Evolutionary conservation across 64 coral and sea anemone species (phyloP), one percentile per base, ranked within the genome.

Genomic region (Catalaphyllia jardinei): DNA sequence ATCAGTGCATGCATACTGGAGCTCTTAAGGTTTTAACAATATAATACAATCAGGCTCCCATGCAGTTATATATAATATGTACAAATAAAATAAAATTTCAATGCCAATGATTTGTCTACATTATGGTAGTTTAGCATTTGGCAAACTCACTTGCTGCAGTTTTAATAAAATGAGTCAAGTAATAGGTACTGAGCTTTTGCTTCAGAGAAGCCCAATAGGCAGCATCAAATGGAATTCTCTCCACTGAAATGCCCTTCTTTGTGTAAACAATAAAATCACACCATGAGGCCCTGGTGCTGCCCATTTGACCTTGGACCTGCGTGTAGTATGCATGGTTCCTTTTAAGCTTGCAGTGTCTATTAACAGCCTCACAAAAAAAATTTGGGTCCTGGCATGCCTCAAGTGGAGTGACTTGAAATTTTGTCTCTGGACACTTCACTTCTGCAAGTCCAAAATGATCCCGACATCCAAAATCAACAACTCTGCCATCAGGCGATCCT

Each of bases 221-320:
- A 46, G 39, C 39, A 46, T 46, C 39, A 46, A 46, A 46, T 6
- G 39, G 39, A 8, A 4, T 46, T 8, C 39, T 46, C 6, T 46
- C 39, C 39, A 46, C 39, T 46, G 39, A 46, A 46, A 46, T 46
- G 16, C 52, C 86, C 74, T 88, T 88, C 15, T 52, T 77, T 20
- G 86, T 88, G 57, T 88, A 77, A 28, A 86, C 82, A 69, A 71
- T 86, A 25, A 86, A 86, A 35, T 86, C 82, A 86, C 61, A 69
- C 82, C 64, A 72, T 86, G 12, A 22, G 31, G 72, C 72, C 18
- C 71, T 50, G 19, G 46, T 77, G 0, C 24, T 20, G 50, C 72
- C 86, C 86, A 88, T 88, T 14, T 88, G 86, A 54, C 86, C 86
- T 72, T 88, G 73, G 28, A 88, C 86, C 46, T 88, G 86, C 29